Evolutionary conservation across 2,113 vertebrate species (phyloP).

Genomic region (Gobius niger): DNA sequence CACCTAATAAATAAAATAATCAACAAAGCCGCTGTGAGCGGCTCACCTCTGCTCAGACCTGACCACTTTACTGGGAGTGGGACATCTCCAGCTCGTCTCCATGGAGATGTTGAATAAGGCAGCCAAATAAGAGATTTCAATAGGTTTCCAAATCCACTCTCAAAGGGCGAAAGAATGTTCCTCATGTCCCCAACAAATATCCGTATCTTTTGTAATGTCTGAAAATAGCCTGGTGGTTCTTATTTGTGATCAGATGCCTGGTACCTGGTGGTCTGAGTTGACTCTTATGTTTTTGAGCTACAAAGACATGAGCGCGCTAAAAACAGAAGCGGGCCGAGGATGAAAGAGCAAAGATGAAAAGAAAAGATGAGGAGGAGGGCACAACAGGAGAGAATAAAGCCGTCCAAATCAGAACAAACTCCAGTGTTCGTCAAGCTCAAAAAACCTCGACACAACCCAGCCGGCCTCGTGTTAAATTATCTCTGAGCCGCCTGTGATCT

Average conservation of each 20-base stretch:
- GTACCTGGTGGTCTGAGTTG: background rate
- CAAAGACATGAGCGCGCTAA: conserved; percentile 14
- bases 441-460: conserved; percentile 34
- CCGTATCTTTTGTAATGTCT: background rate
- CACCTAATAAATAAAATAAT: no score
- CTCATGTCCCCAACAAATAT: background rate
- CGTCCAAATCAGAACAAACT: conserved; percentile 45
- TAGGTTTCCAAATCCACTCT: background rate
- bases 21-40: no score
- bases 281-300: background rate
- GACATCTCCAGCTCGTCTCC: no score
- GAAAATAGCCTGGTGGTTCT: background rate
- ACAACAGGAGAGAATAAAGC: conserved; percentile 17
- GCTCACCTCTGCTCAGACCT: no score
- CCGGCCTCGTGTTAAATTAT: conserved; percentile 48
- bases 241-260: background rate
- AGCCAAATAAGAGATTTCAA: no score
- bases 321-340: conserved; percentile 8
- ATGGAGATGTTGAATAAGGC: no score
- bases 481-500: conserved; percentile 51
- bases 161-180: background rate
- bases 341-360: conserved; percentile 24
- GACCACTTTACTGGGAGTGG: no score
- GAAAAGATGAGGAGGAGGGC: conserved; percentile 1
- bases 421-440: conserved; percentile 26